phyloP scores from a whole-genome alignment of 2,888 invertebrate species.

The Xanthorhoe designata region DNA sequence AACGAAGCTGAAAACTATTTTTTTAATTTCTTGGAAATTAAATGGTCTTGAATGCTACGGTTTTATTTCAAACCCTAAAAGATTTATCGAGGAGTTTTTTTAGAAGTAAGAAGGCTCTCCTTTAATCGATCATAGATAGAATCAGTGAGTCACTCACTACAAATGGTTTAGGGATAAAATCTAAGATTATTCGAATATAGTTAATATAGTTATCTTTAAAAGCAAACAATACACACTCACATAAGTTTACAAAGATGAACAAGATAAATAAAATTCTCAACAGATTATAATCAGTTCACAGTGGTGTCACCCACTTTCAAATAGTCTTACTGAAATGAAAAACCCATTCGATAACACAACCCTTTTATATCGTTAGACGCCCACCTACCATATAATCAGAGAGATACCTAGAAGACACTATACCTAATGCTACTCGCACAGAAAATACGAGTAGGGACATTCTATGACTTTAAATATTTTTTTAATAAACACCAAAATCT shows the following conservation, averaged over 20 bases:
- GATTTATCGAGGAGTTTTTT: too few species aligned
- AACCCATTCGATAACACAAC: conserved; percentile 52
- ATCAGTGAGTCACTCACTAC: too few species aligned
- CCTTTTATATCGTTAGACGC: conserved; percentile 54
- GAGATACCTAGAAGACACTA: conserved; percentile 19
- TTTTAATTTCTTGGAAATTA: too few species aligned
- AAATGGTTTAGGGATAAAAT: neutral
- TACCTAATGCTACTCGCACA: neutral
- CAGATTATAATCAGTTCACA: conserved; percentile 11
- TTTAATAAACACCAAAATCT: too few species aligned
- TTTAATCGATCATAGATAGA: too few species aligned
- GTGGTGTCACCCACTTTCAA: conserved; percentile 44
- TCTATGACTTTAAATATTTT: too few species aligned
- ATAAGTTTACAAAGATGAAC: conserved; percentile 8
- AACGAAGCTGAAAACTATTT: too few species aligned
- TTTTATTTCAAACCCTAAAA: too few species aligned
- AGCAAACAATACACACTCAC: conserved; percentile 9
- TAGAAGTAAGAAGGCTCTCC: too few species aligned
- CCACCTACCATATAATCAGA: conserved; percentile 49
- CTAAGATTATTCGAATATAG: neutral
- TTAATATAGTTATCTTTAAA: neutral
- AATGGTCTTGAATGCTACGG: too few species aligned
- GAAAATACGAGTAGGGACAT: too few species aligned
- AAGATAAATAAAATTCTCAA: conserved; percentile 6
- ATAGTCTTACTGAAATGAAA: conserved; percentile 53